Evolutionary conservation across 2,888 invertebrate genomes (phyloP), one percentile per base, ranked within the genome.

Genomic region (Pyrrhia umbra): DNA sequence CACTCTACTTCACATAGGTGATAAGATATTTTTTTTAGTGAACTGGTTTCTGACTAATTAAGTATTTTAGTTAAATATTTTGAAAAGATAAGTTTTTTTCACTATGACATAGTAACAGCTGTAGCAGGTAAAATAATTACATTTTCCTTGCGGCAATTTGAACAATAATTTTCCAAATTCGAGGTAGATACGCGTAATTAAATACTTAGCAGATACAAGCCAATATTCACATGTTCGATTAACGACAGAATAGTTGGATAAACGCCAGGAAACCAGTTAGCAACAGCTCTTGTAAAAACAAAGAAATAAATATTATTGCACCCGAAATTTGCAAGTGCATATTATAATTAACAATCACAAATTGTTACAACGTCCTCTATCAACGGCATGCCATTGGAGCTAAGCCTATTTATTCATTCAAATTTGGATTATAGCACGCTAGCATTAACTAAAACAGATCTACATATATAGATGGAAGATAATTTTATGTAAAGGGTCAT

Each of bases 221-320:
- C 66, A 71, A 84, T 73, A 77, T 77, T 74, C 73, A 70, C 61
- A 67, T 64, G 64, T 83, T 75, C 75, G 75, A 80, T 82, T 79
- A 82, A 85, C 86, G 73, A 71, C 72, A 70, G 85, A 87, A 85
- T 84, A 77, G 65, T 88, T 92, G 92, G 91, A 81, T 21, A 6
- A 8, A 30, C 16, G 90, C 92, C 92, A 91, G 80, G 25, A 75
- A 50, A 70, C 71, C 75, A 73, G 84, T 68, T 87, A 82, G 88
- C 84, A 90, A 88, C 87, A 81, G 79, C 77, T 70, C 68, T 67
- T 55, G 43, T 69, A 65, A 78, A 82, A 75, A 86, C 77, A 82
- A 84, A 85, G 73, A 57, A 78, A 84, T 84, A 80, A 80, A 81
- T 78, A 68, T 57, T 52, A 68, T 75, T 64, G 46, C 66, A 64